phyloP scores from a whole-genome alignment of 2,113 vertebrate species.

The Ariopsis seemanni region DNA sequence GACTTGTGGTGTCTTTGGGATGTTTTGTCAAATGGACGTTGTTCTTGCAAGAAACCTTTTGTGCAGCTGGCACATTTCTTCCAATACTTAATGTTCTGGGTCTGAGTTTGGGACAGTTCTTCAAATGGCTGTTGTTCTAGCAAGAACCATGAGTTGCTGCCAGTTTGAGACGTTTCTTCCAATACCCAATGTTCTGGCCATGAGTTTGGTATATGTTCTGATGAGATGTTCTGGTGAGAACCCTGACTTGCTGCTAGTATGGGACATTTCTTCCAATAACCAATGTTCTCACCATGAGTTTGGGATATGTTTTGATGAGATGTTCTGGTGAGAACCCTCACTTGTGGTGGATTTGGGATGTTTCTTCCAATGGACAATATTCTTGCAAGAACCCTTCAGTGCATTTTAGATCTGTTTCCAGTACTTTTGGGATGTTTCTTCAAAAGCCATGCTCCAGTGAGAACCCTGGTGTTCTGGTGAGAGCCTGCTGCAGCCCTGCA shows the following conservation, averaged over 20 bases:
- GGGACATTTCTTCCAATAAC: not conserved
- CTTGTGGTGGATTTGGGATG: not conserved
- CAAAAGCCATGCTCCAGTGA: not conserved
- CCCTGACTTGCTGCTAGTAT: not conserved
- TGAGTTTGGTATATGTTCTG: too few relatives aligned
- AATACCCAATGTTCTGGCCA: not conserved
- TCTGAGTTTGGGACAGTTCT: not conserved
- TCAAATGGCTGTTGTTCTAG: not conserved
- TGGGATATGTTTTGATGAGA: not conserved
- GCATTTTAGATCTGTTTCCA: not conserved
- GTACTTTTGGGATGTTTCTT: not conserved
- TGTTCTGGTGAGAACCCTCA: not conserved
- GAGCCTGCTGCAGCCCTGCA: not conserved
- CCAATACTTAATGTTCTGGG: not conserved
- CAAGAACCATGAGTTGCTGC: not conserved
- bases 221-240: not conserved
- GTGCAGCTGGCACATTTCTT: not conserved
- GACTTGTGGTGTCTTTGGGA: not conserved
- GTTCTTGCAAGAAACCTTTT: not conserved
- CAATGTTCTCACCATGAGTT: not conserved
- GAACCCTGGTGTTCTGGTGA: not conserved
- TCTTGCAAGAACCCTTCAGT: not conserved
- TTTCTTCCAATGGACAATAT: not conserved
- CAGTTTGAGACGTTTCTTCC: too few relatives aligned
- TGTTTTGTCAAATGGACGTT: not conserved